Conservation (phyloP, 2,113 vertebrate species). For the Istiophorus platypterus region DNA sequence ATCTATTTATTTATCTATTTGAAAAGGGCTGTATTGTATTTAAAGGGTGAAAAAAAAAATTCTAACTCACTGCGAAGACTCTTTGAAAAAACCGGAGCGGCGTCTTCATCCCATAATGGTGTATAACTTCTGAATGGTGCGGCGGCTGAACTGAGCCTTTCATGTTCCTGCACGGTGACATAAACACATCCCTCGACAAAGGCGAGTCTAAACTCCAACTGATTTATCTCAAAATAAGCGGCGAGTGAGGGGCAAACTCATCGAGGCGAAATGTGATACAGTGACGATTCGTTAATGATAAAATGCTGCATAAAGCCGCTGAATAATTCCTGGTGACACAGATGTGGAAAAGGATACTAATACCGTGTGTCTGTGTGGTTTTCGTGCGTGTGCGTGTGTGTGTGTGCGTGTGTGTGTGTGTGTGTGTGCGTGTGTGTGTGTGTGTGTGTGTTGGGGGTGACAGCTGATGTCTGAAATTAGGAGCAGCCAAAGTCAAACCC, state of each 20-base stretch:
- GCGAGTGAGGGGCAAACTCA: not conserved
- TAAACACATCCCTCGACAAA: not conserved
- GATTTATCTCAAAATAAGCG: not conserved
- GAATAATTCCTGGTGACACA: constrained; percentile 2
- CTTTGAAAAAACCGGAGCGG: no score
- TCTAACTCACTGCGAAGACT: not conserved
- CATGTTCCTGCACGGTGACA: not conserved
- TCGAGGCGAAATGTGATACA: not conserved
- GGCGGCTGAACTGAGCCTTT: not conserved
- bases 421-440: not conserved
- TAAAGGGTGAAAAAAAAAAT: not conserved
- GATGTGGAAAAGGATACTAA: constrained; percentile 4
- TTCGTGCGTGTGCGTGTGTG: constrained; percentile 22
- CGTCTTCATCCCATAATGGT: no score
- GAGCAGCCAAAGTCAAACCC: constrained; percentile 53
- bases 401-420: constrained; percentile 17
- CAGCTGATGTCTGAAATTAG: constrained; percentile 69
- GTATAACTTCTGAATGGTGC: not conserved
- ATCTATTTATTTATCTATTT: no score
- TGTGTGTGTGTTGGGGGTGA: not conserved
- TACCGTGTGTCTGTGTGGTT: not conserved
- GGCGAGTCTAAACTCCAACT: not conserved
- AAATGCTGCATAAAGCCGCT: not conserved
- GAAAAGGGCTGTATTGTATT: no score
- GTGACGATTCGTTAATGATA: not conserved